Evolutionary conservation across 2,797 vertebrate species (phyloP).

Genomic region (Hypotaenidia philippensis): DNA sequence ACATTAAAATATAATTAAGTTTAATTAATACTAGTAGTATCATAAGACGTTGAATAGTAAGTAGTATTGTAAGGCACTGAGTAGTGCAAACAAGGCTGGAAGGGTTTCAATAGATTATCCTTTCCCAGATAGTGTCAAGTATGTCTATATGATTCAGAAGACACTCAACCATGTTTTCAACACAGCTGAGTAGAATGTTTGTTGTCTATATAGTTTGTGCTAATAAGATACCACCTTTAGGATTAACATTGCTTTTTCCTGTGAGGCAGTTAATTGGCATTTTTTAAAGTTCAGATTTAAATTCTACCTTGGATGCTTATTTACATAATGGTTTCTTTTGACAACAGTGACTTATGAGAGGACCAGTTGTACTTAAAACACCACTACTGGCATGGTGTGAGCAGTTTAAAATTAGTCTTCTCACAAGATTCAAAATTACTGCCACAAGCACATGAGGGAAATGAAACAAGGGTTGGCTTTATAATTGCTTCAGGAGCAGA

Average conservation of each 20-base stretch:
- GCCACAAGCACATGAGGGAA: background rate
- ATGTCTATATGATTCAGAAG: background rate
- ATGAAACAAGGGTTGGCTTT: background rate
- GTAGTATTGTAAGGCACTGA: background rate
- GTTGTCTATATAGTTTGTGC: background rate
- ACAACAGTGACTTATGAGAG: background rate
- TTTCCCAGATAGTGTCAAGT: background rate
- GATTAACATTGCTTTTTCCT: background rate
- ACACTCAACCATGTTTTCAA: background rate
- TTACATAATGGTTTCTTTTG: constrained; percentile 7
- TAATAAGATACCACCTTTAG: constrained; percentile 4
- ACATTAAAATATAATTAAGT: background rate
- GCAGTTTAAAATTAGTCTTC: background rate
- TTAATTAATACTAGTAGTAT: background rate
- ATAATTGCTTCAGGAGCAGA: background rate
- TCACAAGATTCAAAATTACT: background rate
- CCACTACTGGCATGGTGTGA: background rate
- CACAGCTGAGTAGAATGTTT: background rate
- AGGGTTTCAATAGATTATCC: background rate
- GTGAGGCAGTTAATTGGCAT: constrained; percentile 29
- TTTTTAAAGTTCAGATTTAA: constrained; percentile 58
- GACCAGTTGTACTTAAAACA: background rate
- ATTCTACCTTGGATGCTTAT: background rate
- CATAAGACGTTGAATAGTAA: background rate
- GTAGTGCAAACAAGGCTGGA: background rate